These are phyloP conservation scores for Caenorhabditis inopinata DNA, from an alignment of 1,140 invertebrate genomes.

Conservation along the genomic window DNA sequence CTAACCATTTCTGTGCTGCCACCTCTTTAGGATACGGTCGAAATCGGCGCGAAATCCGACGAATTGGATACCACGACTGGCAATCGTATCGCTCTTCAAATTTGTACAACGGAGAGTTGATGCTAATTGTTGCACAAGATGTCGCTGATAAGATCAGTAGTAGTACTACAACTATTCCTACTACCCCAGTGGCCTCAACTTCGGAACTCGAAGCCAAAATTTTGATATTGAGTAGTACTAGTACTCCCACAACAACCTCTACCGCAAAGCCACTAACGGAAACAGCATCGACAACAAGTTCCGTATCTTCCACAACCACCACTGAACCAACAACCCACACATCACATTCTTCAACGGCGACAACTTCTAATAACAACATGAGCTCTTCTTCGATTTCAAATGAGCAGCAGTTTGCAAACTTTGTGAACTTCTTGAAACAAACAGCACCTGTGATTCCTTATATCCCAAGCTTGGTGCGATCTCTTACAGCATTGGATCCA, in stretches of 20 bases:
- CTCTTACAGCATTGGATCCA: constrained; percentile 29
- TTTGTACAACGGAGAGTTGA: constrained; percentile 26
- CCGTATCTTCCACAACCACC: background rate
- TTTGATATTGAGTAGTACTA: background rate
- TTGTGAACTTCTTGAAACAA: constrained; percentile 46
- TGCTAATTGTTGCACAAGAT: constrained; percentile 5
- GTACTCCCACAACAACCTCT: background rate
- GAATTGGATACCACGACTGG: constrained; percentile 22
- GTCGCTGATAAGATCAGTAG: background rate
- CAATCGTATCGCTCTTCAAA: background rate
- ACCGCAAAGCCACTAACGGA: background rate
- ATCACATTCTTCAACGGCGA: background rate
- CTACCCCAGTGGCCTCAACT: background rate
- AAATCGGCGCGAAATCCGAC: constrained; percentile 10
- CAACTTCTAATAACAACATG: background rate
- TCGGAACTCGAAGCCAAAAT: background rate
- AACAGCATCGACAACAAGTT: background rate
- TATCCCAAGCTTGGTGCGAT: constrained; percentile 44
- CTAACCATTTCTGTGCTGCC: background rate
- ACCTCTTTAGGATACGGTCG: background rate
- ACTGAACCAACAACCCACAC: background rate
- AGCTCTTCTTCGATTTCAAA: background rate
- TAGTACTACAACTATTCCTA: background rate
- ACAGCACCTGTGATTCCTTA: constrained; percentile 45
- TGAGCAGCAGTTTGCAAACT: constrained; percentile 41